phyloP scores from a whole-genome alignment of 2,797 vertebrate genomes.

The Rhinophrynus dorsalis region DNA sequence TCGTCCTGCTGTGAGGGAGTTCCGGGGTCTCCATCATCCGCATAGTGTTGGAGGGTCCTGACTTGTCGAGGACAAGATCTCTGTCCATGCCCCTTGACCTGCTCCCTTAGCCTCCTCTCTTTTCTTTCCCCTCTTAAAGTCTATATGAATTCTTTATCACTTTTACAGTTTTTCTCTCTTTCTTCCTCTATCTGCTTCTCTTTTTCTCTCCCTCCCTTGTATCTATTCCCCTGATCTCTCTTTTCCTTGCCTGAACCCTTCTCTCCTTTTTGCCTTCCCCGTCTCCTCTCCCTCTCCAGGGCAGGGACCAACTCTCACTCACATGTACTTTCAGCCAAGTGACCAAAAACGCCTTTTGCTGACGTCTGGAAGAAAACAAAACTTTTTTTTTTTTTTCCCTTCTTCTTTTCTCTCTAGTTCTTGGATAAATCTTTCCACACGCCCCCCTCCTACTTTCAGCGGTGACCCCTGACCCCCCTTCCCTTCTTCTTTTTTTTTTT shows the following conservation, averaged over 20 bases:
- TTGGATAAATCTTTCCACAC: conserved; percentile 52
- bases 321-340: conserved; percentile 44
- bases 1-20: conserved; percentile 70
- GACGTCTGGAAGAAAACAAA: conserved; percentile 51
- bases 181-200: background rate
- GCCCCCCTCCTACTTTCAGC: conserved; percentile 36
- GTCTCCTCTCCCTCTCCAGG: conserved; percentile 36
- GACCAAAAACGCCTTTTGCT: conserved; percentile 56
- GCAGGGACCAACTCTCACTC: conserved; percentile 43
- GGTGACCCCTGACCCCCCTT: conserved; percentile 10
- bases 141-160: conserved; percentile 40
- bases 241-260: conserved; percentile 16
- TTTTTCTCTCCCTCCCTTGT: background rate
- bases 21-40: conserved; percentile 64
- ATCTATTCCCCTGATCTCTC: conserved; percentile 6
- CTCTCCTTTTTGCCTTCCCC: conserved; percentile 14
- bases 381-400: conserved; percentile 4
- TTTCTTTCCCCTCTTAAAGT: conserved; percentile 30
- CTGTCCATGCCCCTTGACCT: conserved; percentile 65
- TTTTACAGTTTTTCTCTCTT: background rate
- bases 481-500: conserved; percentile 21
- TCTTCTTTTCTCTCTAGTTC: conserved; percentile 50
- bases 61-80: conserved; percentile 66
- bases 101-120: conserved; percentile 24
- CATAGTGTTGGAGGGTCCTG: conserved; percentile 59